phyloP scores from a whole-genome alignment of 2,888 invertebrate genomes.

The Polyploca ridens region DNA sequence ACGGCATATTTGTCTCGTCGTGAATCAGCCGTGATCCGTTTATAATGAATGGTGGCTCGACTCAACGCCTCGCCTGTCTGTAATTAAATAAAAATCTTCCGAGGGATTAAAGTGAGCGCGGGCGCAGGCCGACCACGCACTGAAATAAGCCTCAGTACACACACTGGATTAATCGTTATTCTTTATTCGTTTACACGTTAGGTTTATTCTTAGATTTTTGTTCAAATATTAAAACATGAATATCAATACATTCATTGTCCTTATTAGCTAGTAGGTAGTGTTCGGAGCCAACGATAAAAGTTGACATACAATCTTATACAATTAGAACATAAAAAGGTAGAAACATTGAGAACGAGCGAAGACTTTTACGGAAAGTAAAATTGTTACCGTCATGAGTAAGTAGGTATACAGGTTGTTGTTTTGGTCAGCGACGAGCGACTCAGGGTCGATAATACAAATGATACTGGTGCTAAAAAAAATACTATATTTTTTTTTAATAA shows the following conservation, averaged over 20 bases:
- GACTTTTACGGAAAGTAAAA: not conserved
- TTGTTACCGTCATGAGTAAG: no score
- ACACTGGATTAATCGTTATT: conserved; percentile 17
- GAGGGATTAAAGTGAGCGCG: conserved; percentile 52
- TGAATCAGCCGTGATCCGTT: conserved; percentile 48
- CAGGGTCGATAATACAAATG: no score
- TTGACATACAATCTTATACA: not conserved
- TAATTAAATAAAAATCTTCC: conserved; percentile 65
- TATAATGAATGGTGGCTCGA: conserved; percentile 46
- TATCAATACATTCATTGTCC: not conserved
- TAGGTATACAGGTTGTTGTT: no score
- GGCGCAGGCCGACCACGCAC: conserved; percentile 44
- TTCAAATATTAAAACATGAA: not conserved
- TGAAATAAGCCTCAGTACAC: conserved; percentile 29
- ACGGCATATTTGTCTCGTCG: conserved; percentile 43
- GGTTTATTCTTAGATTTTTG: not conserved
- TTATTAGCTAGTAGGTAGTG: not conserved
- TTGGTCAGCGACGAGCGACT: no score
- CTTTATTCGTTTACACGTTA: not conserved
- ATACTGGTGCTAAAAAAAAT: no score
- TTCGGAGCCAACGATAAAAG: not conserved
- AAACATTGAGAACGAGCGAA: not conserved
- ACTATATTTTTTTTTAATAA: no score
- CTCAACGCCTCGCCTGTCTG: conserved; percentile 53
- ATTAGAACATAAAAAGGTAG: not conserved